Percentiles rank a stretch among this genome's conserved stretches.
Conservation (phyloP, 2,113 vertebrate genomes). For the Cephalopholis sonnerati region DNA sequence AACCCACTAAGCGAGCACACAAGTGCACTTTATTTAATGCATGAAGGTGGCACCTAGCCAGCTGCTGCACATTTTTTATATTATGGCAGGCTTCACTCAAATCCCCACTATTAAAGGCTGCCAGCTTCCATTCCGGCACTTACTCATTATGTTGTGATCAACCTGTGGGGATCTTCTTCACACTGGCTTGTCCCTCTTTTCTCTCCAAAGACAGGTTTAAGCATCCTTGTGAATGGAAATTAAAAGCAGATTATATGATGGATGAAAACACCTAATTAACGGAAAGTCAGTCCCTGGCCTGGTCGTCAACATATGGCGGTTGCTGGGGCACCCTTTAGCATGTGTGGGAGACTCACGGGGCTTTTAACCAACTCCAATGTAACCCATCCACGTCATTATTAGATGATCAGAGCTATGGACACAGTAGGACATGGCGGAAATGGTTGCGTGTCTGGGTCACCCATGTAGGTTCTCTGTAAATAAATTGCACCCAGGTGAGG, state of each 20-base stretch:
- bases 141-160: conserved; percentile 60
- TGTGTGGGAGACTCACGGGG: too few relatives aligned
- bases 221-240: conserved; percentile 43
- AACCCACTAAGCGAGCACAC: conserved; percentile 68
- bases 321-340: too few relatives aligned
- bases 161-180: conserved; percentile 40
- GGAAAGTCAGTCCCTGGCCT: conserved; percentile 9
- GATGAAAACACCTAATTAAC: conserved; percentile 25
- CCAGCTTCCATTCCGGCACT: conserved; percentile 41
- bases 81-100: conserved; percentile 66
- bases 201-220: conserved; percentile 1
- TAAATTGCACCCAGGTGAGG: conserved; percentile 15
- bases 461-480: not conserved
- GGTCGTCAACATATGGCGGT: too few relatives aligned
- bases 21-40: conserved; percentile 82
- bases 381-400: too few relatives aligned
- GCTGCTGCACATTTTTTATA: conserved; percentile 52
- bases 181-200: conserved; percentile 3
- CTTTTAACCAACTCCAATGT: too few relatives aligned
- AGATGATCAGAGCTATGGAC: too few relatives aligned
- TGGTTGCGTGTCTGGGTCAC: conserved; percentile 6
- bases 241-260: conserved; percentile 25
- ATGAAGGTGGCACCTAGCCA: conserved; percentile 68
- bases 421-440: not conserved
- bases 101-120: conserved; percentile 54